phyloP scores from a whole-genome alignment of 2,113 vertebrate genomes.

The Forbesichthys agassizii region DNA sequence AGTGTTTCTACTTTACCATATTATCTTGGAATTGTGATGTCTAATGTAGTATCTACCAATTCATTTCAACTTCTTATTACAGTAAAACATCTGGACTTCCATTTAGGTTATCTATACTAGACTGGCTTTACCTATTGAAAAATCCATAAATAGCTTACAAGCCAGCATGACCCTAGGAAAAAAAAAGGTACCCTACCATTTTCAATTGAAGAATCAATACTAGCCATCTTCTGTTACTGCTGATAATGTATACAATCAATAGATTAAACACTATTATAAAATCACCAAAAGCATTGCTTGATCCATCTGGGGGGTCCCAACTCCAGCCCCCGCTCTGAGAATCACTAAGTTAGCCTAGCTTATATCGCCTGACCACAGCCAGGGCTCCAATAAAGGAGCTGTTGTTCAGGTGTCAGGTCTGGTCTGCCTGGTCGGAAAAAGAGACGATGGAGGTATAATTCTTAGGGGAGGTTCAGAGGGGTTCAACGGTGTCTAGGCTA shows the following conservation, averaged over 20 bases:
- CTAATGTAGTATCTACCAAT: too few species aligned
- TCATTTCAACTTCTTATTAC: too few species aligned
- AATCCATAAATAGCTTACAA: constrained; percentile 1
- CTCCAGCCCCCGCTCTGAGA: too few species aligned
- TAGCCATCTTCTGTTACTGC: too few species aligned
- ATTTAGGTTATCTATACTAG: not conserved
- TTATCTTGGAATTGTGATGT: too few species aligned
- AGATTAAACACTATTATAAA: too few species aligned
- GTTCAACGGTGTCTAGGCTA: constrained; percentile 23
- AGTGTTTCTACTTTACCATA: too few species aligned
- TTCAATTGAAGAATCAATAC: not conserved
- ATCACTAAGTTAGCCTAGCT: constrained; percentile 20
- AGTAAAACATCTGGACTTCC: too few species aligned
- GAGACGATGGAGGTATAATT: constrained; percentile 3
- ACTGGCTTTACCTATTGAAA: constrained; percentile 3
- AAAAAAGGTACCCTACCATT: not conserved
- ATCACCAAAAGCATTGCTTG: too few species aligned
- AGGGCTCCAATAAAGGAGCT: constrained; percentile 42
- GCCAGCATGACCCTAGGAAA: not conserved
- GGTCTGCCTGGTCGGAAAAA: constrained; percentile 10
- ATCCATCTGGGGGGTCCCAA: too few species aligned
- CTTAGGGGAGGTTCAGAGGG: not conserved
- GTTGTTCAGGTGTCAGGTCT: constrained; percentile 52
- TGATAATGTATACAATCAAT: too few species aligned
- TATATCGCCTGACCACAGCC: constrained; percentile 48